Conservation (phyloP, 2,113 vertebrate genomes). For the Tragelaphus strepsiceros region DNA sequence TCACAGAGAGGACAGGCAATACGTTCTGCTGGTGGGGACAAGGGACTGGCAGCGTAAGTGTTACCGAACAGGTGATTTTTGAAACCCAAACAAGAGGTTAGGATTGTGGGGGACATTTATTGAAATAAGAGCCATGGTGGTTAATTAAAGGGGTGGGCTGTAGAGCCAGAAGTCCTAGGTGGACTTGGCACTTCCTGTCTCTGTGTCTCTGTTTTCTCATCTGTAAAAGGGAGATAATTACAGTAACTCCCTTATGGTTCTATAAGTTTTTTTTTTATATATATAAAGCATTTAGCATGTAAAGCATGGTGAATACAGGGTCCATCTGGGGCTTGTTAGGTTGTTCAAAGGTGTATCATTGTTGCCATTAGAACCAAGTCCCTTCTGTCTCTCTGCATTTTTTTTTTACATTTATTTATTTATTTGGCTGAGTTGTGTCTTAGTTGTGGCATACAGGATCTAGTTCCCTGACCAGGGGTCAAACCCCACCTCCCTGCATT, state of each 20-base stretch:
- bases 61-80: background rate
- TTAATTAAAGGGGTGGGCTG: background rate
- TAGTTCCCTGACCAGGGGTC: background rate
- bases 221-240: background rate
- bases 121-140: background rate
- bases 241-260: background rate
- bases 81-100: background rate
- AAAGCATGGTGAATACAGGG: background rate
- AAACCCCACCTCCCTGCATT: background rate
- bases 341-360: background rate
- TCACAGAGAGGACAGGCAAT: background rate
- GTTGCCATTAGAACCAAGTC: background rate
- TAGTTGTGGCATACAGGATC: background rate
- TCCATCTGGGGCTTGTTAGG: background rate
- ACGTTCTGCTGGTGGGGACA: background rate
- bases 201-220: background rate
- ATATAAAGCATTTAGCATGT: background rate
- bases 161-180: background rate
- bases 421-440: background rate
- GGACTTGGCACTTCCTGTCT: background rate
- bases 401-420: background rate
- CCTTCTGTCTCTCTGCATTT: background rate
- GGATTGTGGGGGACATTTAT: background rate
- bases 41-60: background rate
- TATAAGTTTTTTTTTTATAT: background rate